Conservation (phyloP, 2,888 invertebrate genomes). For the Therioaphis trifolii region DNA sequence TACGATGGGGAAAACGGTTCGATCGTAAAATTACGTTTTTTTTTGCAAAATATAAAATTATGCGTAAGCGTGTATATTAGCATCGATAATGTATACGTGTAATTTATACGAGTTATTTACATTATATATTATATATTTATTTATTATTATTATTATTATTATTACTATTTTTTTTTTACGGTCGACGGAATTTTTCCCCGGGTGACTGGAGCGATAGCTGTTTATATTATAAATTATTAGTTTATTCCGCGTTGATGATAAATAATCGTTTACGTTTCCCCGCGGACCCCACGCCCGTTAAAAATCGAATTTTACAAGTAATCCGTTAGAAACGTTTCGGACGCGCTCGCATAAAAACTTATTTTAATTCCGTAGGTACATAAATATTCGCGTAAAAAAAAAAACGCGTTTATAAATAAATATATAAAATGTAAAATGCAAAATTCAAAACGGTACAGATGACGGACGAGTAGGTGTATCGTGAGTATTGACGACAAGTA, state of each 20-base stretch:
- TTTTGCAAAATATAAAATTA: background rate
- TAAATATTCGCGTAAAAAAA: too few relatives aligned
- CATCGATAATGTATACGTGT: background rate
- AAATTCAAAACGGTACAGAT: too few relatives aligned
- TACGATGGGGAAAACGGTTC: background rate
- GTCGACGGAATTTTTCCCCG: background rate
- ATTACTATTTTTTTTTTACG: background rate
- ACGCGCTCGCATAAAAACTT: too few relatives aligned
- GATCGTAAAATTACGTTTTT: conserved; percentile 12
- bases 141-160: background rate
- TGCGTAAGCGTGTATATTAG: background rate
- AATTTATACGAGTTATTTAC: background rate
- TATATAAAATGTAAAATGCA: too few relatives aligned
- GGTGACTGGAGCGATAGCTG: background rate
- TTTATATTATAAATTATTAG: background rate
- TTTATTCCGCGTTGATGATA: background rate
- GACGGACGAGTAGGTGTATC: too few relatives aligned
- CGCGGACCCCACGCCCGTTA: too few relatives aligned
- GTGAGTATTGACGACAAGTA: too few relatives aligned
- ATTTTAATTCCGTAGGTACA: too few relatives aligned
- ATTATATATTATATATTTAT: background rate
- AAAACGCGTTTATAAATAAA: too few relatives aligned
- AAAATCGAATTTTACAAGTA: too few relatives aligned
- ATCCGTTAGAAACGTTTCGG: too few relatives aligned
- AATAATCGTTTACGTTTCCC: too few relatives aligned